Evolutionary conservation across 2,888 invertebrate species (phyloP).

Genomic region (Melolontha melolontha): DNA sequence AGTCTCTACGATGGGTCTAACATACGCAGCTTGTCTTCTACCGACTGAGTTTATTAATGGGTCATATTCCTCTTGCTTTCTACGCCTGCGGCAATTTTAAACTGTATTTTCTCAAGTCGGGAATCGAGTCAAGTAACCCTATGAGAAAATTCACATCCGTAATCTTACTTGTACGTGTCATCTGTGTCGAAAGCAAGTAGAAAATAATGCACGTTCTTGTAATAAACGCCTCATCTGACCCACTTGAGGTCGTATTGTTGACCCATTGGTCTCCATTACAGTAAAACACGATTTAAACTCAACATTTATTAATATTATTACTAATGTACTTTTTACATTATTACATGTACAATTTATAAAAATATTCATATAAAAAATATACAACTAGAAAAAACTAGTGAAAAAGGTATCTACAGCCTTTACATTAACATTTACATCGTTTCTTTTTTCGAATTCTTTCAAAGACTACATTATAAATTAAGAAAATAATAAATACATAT

Average conservation of each 20-base stretch:
- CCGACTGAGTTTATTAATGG: constrained; percentile 22
- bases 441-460: constrained; percentile 8
- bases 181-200: constrained; percentile 5
- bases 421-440: constrained; percentile 13
- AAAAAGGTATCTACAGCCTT: constrained; percentile 34
- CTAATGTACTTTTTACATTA: neutral
- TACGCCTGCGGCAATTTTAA: constrained; percentile 6
- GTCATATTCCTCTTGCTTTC: constrained; percentile 39
- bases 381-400: constrained; percentile 20
- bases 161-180: neutral
- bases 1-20: constrained; percentile 10
- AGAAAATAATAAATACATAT: constrained; percentile 42
- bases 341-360: constrained; percentile 14
- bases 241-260: constrained; percentile 25
- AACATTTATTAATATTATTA: constrained; percentile 18
- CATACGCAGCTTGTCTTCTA: constrained; percentile 7
- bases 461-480: constrained; percentile 36
- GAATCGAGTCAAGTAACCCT: constrained; percentile 19
- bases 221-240: constrained; percentile 26
- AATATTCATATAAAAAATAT: constrained; percentile 5
- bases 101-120: constrained; percentile 11
- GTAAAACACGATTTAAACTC: constrained; percentile 22
- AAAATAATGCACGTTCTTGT: constrained; percentile 15
- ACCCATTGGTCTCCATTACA: constrained; percentile 20
- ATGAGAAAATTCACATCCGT: constrained; percentile 29